Evolutionary conservation across 2,888 invertebrate genomes (phyloP), one percentile per base, ranked within the genome.

Genomic region (Cyclophora punctaria): DNA sequence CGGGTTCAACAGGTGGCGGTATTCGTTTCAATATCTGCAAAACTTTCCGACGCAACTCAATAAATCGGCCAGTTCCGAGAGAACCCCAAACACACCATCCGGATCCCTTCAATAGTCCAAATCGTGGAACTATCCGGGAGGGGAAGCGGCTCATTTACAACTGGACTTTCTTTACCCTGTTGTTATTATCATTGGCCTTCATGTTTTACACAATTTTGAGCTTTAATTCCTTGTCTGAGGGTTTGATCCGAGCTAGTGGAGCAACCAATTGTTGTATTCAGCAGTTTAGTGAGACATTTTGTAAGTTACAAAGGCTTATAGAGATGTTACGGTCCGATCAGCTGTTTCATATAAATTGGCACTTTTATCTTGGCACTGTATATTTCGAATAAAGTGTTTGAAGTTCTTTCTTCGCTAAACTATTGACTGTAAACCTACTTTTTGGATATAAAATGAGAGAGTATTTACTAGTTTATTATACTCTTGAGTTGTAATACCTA

Each of bases 1-100:
- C 65, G 71, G 64, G 70, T 64, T 78, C 86, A 86, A 87, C 87
- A 87, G 85, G 87, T 87, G 83, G 78, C 75, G 75, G 79, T 75
- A 83, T 85, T 85, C 84, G 80, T 86, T 87, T 87, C 86, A 87
- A 86, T 87, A 86, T 83, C 83, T 80, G 77, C 84, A 80, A 85
- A 87, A 87, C 80, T 86, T 86, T 79, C 80, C 75, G 77, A 77
- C 77, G 77, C 79, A 75, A 78, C 83, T 82, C 81, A 75, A 82
- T 78, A 83, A 83, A 83, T 73, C 80, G 85, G 71, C 86, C 84
- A 81, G 46, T 61, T 58, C 63, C 60, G 50, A 48, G 41, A 33
- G 62, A 61, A 46, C 66, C 60, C 52, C 59, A 56, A 56, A 59
- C 55, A 46, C 48, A 37, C 59, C 49, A 60, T 53, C 54, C 47